Base-by-base conservation (phyloP, 2,113 vertebrate genomes). In the Misgurnus mizolepis region DNA sequence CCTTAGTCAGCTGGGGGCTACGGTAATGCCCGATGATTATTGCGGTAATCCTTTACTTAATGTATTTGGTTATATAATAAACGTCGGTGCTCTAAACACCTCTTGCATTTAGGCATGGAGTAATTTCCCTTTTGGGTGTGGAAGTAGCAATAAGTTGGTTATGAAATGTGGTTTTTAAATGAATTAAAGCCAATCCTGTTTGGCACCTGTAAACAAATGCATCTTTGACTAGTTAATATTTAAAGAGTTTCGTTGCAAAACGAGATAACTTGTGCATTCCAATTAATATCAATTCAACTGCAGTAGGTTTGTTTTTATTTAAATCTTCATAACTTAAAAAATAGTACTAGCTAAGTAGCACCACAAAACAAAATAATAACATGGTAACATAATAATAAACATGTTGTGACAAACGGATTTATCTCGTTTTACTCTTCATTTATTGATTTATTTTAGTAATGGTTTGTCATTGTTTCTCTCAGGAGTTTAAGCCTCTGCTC, bases 61-160 rank as follows among this genome's bases (percentile, higher is more conserved):
- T 75, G 41, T 64, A 39, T 75, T 75, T 75, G 12, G 41, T 75
- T 75, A 64, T 75, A 41, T 22, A 75, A 75, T 62, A 62, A 17
- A 18, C 14, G 68, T 14, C 53, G 45, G 40, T 68, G 64, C 7
- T 5, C 34, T 50, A 69, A 70, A n/a, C 7, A 56, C 12, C 67
- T 34, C 4, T 53, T 64, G 41, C 22, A 3, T 56, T 67, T 18
- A 3, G 15, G 27, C 1, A 27, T 17, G 5, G 55, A 62, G 39
- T 22, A 87, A 89, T 90, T 89, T 84, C 76, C 60, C 75, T 14
- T 12, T 79, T 86, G 86, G 88, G 70, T 3, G 55, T 41, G 56
- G 50, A 60, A 45, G 55, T 60, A 73, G 6, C 55, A 73, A 73
- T 73, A 73, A 73, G 39, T 60, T 73, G 70, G 70, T 73, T 60